These are phyloP conservation scores for Scartelaos histophorus DNA, from an alignment of 2,113 vertebrate species.

Conservation along the genomic window DNA sequence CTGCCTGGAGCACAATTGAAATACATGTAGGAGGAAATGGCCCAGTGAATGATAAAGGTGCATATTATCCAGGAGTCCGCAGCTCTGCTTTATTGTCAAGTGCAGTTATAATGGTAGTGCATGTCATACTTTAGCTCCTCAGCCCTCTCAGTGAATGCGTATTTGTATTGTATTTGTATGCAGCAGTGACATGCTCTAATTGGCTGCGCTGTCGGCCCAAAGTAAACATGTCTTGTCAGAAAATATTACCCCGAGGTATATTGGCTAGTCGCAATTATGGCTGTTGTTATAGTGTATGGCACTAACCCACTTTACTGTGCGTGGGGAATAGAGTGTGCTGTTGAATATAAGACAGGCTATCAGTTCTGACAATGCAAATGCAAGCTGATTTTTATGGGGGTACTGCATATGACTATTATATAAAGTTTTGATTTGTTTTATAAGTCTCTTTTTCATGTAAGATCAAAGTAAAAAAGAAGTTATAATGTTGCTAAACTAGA, in stretches of 20 bases:
- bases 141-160: conserved; percentile 14
- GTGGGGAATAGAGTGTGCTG: background rate
- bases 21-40: conserved; percentile 40
- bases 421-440: background rate
- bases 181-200: conserved; percentile 42
- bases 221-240: conserved; percentile 46
- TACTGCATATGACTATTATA: background rate
- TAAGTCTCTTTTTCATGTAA: background rate
- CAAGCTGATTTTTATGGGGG: background rate
- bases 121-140: conserved; percentile 37
- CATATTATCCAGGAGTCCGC: conserved; percentile 40
- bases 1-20: conserved; percentile 38
- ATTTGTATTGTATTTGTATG: conserved; percentile 27
- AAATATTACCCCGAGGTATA: conserved; percentile 52
- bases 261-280: conserved; percentile 49
- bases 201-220: conserved; percentile 34
- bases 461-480: no score
- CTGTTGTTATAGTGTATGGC: conserved; percentile 26
- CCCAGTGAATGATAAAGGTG: conserved; percentile 50
- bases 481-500: no score
- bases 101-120: conserved; percentile 42
- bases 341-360: conserved; percentile 4
- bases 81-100: conserved; percentile 42
- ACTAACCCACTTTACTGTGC: background rate
- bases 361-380: background rate